These are phyloP conservation scores for Ganaspis brasiliensis DNA, from an alignment of 2,888 invertebrate genomes.

Conservation along the genomic window DNA sequence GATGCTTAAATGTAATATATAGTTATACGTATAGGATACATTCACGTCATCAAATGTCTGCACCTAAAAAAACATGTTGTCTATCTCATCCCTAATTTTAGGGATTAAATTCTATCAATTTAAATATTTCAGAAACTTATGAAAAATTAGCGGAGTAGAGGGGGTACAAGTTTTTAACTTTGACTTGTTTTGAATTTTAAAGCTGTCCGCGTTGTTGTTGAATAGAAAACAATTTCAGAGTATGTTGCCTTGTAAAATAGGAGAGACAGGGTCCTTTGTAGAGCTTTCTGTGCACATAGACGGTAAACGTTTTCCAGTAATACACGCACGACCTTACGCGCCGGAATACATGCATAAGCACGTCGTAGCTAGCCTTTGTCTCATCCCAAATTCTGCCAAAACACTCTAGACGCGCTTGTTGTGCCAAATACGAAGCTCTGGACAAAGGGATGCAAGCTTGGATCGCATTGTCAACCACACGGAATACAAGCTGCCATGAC, in stretches of 20 bases:
- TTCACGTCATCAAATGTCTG: too few species aligned
- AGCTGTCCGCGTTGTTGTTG: too few species aligned
- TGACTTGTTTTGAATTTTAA: too few species aligned
- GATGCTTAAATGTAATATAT: too few species aligned
- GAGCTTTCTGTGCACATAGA: constrained; percentile 36
- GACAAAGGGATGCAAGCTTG: constrained; percentile 28
- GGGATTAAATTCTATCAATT: too few species aligned
- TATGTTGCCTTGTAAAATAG: not conserved
- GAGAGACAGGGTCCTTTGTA: not conserved
- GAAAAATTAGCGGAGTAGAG: too few species aligned
- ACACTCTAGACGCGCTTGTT: constrained; percentile 37
- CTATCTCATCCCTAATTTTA: too few species aligned
- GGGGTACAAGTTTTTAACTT: too few species aligned
- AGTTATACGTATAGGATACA: too few species aligned
- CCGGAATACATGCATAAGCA: constrained; percentile 15
- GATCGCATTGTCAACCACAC: constrained; percentile 26
- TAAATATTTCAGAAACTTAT: too few species aligned
- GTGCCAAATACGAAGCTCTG: constrained; percentile 13
- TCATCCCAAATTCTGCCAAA: constrained; percentile 8
- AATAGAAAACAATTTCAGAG: not conserved
- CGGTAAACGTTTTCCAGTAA: constrained; percentile 4
- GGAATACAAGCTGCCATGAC: not conserved
- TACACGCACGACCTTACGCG: constrained; percentile 1
- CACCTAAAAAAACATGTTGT: too few species aligned
- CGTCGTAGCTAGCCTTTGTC: constrained; percentile 24